Percentiles rank a stretch among this genome's conserved stretches.
Conservation (phyloP, 1,140 invertebrate genomes). For the Caenorhabditis briggsae region DNA sequence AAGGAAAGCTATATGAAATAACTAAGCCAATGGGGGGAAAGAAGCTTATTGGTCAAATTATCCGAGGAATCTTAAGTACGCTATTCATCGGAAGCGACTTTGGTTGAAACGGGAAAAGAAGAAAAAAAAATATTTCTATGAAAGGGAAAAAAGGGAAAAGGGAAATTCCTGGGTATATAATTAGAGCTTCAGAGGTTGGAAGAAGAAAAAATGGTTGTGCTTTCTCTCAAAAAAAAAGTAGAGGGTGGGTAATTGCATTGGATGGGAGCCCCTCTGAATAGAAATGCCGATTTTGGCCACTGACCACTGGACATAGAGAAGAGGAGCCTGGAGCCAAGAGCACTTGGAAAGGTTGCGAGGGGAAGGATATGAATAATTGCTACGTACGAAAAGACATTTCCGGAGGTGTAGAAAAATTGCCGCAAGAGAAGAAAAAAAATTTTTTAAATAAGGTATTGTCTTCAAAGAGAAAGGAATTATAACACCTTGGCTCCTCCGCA, state of each 20-base stretch:
- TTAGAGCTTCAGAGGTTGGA: conserved; percentile 19
- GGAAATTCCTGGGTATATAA: neutral
- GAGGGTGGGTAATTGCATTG: conserved; percentile 8
- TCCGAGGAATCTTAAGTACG: neutral
- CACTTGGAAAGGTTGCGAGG: conserved; percentile 37
- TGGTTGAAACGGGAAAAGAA: neutral
- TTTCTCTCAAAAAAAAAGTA: neutral
- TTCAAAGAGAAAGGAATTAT: neutral
- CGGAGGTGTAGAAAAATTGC: neutral
- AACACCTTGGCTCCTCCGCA: neutral
- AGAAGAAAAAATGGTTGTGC: conserved; percentile 1
- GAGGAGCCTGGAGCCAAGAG: neutral
- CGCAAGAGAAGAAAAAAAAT: neutral
- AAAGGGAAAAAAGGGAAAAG: neutral
- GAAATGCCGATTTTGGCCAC: conserved; percentile 12
- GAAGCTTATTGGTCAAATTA: neutral
- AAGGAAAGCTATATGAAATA: neutral
- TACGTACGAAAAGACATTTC: conserved; percentile 3
- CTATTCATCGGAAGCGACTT: conserved; percentile 20
- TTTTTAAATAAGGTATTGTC: neutral
- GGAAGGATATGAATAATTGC: conserved; percentile 32
- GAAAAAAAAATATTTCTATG: neutral
- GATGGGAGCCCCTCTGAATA: too few species aligned
- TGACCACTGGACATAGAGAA: conserved; percentile 34
- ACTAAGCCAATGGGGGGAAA: conserved; percentile 17